Evolutionary conservation across 2,888 invertebrate genomes (phyloP), one percentile per base, ranked within the genome.

Genomic region (Agrochola circellaris): DNA sequence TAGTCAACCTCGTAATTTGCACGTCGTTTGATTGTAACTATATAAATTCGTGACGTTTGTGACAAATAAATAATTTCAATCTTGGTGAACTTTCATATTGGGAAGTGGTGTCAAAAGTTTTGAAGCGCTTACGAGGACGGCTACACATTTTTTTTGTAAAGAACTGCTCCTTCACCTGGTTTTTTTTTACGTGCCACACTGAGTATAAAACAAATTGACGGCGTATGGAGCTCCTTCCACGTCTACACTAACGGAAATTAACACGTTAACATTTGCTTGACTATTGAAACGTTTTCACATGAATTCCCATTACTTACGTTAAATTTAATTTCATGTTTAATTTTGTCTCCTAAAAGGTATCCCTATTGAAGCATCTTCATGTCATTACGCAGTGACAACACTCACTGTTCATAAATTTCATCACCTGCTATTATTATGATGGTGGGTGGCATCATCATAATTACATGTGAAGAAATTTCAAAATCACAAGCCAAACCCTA

Each of bases 221-320:
- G n/a, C 11, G 1, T 72, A 23, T 15, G 26, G 23, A 71, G 15
- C 20, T 42, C 51, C 13, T n/a, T 20, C 30, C 51, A 51, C 15
- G 30, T 34, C 30, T 20, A 30, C 4, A 30, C 30, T 20, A 71
- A 42, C 51, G 72, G 81, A 60, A 60, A 81, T 61, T 4, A 80
- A 51, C 30, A 34, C 13, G 30, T 42, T 51, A 15, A 42, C 4
- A 58, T 79, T 58, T 68, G 26, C 15, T 42, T 72, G 51, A 60
- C n/a, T 72, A 34, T 72, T 73, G n/a, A 72, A 38, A 60, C 15
- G 17, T 51, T 61, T 54, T 26, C 54, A 45, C 8, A 17, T 7
- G 30, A 62, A 42, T 34, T 77, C n/a, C 15, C n/a, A 30, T 30
- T n/a, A 20, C 30, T 0, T 20, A 45, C 15, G 20, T 51, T 6